Evolutionary conservation across 2,113 vertebrate genomes (phyloP).

Genomic region (Mirza zaza): DNA sequence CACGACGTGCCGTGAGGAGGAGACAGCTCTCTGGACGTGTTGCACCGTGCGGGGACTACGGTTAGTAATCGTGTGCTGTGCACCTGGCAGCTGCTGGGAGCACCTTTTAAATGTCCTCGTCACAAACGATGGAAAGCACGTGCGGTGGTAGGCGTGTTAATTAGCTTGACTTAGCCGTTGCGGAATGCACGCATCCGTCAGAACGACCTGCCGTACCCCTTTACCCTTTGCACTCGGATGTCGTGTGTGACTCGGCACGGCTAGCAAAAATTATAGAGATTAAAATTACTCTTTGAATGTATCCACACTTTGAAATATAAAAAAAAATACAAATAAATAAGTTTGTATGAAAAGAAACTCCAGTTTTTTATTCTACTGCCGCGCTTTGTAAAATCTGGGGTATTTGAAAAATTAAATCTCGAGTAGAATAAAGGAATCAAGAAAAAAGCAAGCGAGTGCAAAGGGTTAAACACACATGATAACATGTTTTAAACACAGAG

Average conservation of each 20-base stretch:
- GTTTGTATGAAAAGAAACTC: too few species aligned
- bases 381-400: too few species aligned
- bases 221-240: too few species aligned
- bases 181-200: rapidly evolving
- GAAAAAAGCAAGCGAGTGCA: too few species aligned
- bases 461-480: neutral
- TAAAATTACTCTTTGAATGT: too few species aligned
- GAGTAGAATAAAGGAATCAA: too few species aligned
- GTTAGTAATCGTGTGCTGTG: neutral
- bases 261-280: too few species aligned
- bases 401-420: too few species aligned
- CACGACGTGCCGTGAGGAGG: neutral
- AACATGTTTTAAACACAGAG: neutral
- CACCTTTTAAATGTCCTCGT: neutral
- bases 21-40: rapidly evolving
- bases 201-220: neutral
- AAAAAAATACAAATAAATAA: too few species aligned
- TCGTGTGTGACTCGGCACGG: too few species aligned
- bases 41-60: rapidly evolving
- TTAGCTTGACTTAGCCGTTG: neutral
- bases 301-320: too few species aligned
- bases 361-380: too few species aligned
- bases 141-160: neutral
- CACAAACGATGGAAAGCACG: neutral
- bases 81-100: neutral